Evolutionary conservation across 2,888 invertebrate genomes (phyloP).

Genomic region (Saturnia pavonia): DNA sequence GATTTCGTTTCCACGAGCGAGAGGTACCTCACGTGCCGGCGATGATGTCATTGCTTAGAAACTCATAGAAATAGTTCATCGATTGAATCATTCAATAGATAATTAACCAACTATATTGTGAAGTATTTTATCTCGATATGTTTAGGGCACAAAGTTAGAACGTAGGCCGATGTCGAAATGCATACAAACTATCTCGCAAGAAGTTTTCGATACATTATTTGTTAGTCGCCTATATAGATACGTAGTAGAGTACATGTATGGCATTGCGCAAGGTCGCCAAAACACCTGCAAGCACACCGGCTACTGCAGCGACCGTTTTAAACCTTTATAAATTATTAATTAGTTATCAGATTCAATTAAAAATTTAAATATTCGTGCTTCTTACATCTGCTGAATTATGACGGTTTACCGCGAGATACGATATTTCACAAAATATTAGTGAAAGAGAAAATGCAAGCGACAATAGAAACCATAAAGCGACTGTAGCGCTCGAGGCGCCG

Average conservation of each 20-base stretch:
- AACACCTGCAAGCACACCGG: conserved; percentile 58
- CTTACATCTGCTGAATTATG: conserved; percentile 8
- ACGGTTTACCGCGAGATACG: conserved; percentile 13
- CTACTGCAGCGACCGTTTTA: conserved; percentile 57
- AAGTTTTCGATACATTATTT: conserved; percentile 67
- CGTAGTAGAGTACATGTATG: conserved; percentile 55
- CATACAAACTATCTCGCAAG: conserved; percentile 67
- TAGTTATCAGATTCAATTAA: conserved; percentile 7
- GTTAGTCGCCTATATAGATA: conserved; percentile 57
- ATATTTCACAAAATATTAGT: conserved; percentile 26
- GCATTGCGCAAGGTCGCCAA: conserved; percentile 75
- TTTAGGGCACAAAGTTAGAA: conserved; percentile 44
- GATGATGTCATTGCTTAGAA: conserved; percentile 60
- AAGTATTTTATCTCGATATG: conserved; percentile 21
- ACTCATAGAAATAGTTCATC: conserved; percentile 41
- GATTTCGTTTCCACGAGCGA: conserved; percentile 6
- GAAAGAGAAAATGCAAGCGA: conserved; percentile 34
- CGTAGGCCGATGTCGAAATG: conserved; percentile 59
- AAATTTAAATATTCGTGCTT: conserved; percentile 14
- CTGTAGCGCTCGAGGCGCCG: conserved; percentile 61
- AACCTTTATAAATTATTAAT: conserved; percentile 41
- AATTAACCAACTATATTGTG: conserved; percentile 6
- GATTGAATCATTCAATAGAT: conserved; percentile 40
- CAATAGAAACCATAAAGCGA: conserved; percentile 51
- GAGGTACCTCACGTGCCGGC: conserved; percentile 22